Conservation (phyloP, 2,113 vertebrate genomes). For the Campylorhamphus procurvoides region DNA sequence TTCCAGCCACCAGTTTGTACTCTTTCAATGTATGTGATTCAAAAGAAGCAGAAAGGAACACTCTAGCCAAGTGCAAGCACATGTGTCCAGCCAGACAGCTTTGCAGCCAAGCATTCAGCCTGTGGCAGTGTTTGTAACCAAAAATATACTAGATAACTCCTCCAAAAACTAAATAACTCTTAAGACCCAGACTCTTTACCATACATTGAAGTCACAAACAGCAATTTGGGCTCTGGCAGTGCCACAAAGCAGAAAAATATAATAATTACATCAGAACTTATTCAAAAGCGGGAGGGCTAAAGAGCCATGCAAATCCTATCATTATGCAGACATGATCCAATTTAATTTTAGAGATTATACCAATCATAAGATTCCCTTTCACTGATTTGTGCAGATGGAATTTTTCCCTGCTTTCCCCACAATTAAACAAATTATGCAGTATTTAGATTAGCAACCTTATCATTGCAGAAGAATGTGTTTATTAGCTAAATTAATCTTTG, state of each 20-base stretch:
- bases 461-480: conserved; percentile 6
- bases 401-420: conserved; percentile 15
- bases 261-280: conserved; percentile 30
- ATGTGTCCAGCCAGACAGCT: neutral
- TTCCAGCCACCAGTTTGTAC: neutral
- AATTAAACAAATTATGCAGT: conserved; percentile 50
- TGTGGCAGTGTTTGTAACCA: neutral
- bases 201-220: neutral
- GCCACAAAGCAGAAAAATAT: neutral
- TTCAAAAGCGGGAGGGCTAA: conserved; percentile 20
- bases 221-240: neutral
- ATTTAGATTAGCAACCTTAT: conserved; percentile 49
- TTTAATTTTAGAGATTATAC: conserved; percentile 51
- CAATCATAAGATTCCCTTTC: conserved; percentile 37
- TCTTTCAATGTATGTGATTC: neutral
- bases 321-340: conserved; percentile 51
- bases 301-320: conserved; percentile 36
- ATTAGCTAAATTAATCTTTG: conserved; percentile 27
- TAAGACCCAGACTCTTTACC: neutral
- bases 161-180: neutral
- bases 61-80: neutral
- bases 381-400: conserved; percentile 9
- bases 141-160: neutral
- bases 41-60: neutral
- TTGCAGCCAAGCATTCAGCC: neutral